Percentiles rank a stretch among this genome's conserved stretches.
phyloP scores from a whole-genome alignment of 2,888 invertebrate genomes.

The Andrena dorsata region DNA sequence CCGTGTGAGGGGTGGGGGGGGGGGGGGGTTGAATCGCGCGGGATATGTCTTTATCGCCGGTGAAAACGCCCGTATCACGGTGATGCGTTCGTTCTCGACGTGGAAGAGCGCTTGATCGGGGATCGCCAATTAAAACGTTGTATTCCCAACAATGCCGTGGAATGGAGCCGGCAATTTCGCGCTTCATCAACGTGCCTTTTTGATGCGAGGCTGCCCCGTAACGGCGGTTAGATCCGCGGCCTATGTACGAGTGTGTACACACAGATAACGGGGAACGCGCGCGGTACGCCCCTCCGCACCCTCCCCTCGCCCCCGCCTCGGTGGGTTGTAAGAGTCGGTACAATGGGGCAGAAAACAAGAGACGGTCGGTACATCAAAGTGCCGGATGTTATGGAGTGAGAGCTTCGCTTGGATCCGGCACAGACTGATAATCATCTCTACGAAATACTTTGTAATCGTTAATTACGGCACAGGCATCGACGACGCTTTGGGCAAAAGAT shows the following conservation, averaged over 20 bases:
- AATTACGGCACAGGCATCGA: conserved; percentile 80
- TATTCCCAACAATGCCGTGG: conserved; percentile 60
- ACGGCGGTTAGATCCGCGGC: conserved; percentile 10
- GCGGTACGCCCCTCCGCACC: neutral
- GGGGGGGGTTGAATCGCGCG: conserved; percentile 58
- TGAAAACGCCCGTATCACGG: conserved; percentile 65
- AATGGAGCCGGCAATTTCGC: conserved; percentile 64
- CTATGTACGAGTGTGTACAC: neutral
- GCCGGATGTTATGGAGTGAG: conserved; percentile 83
- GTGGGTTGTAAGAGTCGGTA: conserved; percentile 70
- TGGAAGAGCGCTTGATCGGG: conserved; percentile 65
- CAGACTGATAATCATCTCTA: conserved; percentile 85
- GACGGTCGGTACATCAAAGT: conserved; percentile 83
- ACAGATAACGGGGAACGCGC: conserved; percentile 22
- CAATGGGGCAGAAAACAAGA: conserved; percentile 84
- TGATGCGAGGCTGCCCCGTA: conserved; percentile 46
- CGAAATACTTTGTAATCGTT: conserved; percentile 85
- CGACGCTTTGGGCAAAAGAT: conserved; percentile 67
- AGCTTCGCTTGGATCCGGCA: conserved; percentile 81
- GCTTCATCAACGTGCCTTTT: conserved; percentile 68
- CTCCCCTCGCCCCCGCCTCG: conserved; percentile 8
- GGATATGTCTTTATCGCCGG: conserved; percentile 64
- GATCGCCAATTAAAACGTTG: conserved; percentile 71
- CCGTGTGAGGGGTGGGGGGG: conserved; percentile 37
- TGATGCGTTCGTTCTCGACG: conserved; percentile 60